Evolutionary conservation across 2,797 vertebrate genomes (phyloP).

Genomic region (Ceyx erithaca): DNA sequence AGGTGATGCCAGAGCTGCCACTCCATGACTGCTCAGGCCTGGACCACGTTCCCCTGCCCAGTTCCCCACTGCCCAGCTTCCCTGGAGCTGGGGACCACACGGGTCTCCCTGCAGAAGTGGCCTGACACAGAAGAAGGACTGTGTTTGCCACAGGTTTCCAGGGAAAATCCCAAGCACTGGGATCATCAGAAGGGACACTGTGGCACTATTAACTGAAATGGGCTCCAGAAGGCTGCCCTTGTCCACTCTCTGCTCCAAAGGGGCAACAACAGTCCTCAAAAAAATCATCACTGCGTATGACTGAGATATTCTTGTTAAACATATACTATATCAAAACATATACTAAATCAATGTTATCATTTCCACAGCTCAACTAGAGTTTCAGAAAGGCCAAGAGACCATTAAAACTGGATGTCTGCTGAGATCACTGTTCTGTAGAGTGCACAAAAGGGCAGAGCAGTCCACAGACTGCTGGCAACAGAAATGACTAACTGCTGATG

Average conservation of each 20-base stretch:
- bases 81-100: background rate
- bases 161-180: background rate
- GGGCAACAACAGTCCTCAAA: rapidly evolving
- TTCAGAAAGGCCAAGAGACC: background rate
- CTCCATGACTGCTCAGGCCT: rapidly evolving
- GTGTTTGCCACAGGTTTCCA: background rate
- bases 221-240: background rate
- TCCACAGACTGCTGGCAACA: background rate
- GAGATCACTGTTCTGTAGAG: background rate
- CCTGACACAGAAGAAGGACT: background rate
- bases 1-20: background rate
- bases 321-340: background rate
- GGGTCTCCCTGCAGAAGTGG: background rate
- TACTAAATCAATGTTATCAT: background rate
- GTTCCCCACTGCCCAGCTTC: background rate
- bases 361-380: background rate
- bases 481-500: background rate
- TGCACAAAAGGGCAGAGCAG: background rate
- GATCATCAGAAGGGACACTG: too few species aligned
- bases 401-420: rapidly evolving
- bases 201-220: background rate
- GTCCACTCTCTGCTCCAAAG: background rate
- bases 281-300: background rate
- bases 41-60: rapidly evolving
- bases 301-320: background rate